Evolutionary conservation across 2,113 vertebrate species (phyloP).

Genomic region (Perca fluviatilis): DNA sequence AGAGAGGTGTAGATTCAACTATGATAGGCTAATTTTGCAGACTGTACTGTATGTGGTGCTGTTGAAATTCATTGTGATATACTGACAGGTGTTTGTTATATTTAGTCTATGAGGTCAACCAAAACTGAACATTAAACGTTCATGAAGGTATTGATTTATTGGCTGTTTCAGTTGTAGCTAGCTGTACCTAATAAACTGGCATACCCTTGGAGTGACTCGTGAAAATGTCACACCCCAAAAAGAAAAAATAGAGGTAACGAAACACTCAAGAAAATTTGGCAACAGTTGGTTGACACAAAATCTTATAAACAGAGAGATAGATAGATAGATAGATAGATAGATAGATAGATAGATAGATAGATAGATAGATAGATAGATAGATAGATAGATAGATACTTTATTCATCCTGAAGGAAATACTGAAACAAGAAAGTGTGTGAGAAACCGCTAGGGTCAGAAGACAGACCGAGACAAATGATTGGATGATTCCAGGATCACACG

Average conservation of each 20-base stretch:
- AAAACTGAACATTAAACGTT: background rate
- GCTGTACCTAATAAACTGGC: background rate
- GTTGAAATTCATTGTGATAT: background rate
- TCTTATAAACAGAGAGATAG: background rate
- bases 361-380: no score
- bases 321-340: no score
- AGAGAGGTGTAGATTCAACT: no score
- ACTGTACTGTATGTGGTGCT: background rate
- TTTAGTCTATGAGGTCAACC: background rate
- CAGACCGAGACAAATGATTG: background rate
- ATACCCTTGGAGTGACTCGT: background rate
- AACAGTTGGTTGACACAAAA: background rate
- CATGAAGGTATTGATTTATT: background rate
- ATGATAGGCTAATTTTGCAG: no score
- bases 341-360: no score
- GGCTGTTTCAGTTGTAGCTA: background rate
- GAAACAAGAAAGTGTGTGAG: background rate
- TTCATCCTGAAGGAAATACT: background rate
- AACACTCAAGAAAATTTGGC: background rate
- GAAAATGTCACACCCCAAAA: background rate
- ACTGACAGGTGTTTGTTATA: background rate
- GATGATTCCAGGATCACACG: background rate
- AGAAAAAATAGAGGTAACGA: background rate
- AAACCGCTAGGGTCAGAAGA: background rate
- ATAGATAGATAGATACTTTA: no score